Conservation (phyloP, 2,888 invertebrate genomes). For the Drosophila quasianomalipes region DNA sequence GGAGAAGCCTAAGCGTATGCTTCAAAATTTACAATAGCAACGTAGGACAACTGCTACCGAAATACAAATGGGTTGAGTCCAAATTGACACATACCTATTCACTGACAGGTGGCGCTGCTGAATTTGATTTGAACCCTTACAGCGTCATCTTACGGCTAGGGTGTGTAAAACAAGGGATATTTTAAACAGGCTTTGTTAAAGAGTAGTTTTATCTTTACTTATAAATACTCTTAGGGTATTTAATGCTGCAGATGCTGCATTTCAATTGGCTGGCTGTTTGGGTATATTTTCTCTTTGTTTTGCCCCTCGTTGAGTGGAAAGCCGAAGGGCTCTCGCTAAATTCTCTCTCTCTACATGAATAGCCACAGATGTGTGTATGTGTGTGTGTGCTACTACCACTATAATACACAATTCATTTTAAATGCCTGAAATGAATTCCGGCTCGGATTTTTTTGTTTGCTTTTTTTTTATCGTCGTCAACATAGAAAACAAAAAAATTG, state of each 20-base stretch:
- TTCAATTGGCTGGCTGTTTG: constrained; percentile 20
- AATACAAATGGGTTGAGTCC: background rate
- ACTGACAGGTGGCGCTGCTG: constrained; percentile 18
- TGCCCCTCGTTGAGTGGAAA: constrained; percentile 20
- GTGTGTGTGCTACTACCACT: background rate
- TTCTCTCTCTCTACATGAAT: background rate
- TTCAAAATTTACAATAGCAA: constrained; percentile 7
- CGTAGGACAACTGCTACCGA: too few species aligned
- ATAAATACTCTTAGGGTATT: constrained; percentile 1
- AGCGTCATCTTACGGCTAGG: constrained; percentile 17
- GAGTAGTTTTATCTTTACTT: constrained; percentile 11
- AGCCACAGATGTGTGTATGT: background rate
- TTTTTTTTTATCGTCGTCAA: background rate
- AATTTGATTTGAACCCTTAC: too few species aligned
- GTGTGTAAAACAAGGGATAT: background rate
- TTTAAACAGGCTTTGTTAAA: background rate
- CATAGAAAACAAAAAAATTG: background rate
- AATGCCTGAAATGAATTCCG: background rate
- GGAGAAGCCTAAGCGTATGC: background rate
- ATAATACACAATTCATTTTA: constrained; percentile 1
- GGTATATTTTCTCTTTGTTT: constrained; percentile 30
- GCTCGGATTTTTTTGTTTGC: background rate
- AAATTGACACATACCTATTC: background rate
- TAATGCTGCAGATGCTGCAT: background rate
- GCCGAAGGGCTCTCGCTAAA: background rate